phyloP scores from a whole-genome alignment of 2,113 vertebrate genomes.

The Calidris pugnax region DNA sequence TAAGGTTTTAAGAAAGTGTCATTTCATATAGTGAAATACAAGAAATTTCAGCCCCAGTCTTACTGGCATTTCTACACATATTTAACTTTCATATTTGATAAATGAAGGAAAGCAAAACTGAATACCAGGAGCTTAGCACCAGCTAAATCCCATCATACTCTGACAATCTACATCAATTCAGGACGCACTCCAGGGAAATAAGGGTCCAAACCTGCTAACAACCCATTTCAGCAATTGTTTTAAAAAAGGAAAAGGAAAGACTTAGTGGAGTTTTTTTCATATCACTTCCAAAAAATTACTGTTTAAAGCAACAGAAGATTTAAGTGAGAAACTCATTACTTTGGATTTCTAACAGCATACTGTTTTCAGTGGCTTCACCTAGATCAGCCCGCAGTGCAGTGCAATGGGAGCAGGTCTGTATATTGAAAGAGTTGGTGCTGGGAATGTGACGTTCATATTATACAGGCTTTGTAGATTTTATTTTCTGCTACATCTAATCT shows the following conservation, averaged over 20 bases:
- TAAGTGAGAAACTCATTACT: neutral
- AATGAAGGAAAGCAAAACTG: neutral
- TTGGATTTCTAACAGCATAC: neutral
- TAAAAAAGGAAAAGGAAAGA: neutral
- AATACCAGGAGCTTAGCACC: neutral
- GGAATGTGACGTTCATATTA: too few relatives aligned
- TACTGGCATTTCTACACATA: neutral
- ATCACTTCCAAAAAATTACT: neutral
- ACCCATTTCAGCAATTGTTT: neutral
- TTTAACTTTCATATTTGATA: neutral
- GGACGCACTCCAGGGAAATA: neutral
- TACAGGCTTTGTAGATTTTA: neutral
- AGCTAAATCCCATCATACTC: neutral
- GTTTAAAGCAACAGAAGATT: neutral
- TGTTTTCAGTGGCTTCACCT: neutral
- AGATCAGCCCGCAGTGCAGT: neutral
- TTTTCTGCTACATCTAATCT: neutral
- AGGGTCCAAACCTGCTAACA: neutral
- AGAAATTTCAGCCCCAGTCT: neutral
- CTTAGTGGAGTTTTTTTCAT: accelerated
- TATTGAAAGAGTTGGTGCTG: neutral
- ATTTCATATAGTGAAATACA: neutral
- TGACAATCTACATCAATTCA: neutral
- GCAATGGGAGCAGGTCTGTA: neutral
- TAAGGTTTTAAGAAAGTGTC: neutral